phyloP scores from a whole-genome alignment of 2,113 vertebrate genomes.

The Quiscalus mexicanus region DNA sequence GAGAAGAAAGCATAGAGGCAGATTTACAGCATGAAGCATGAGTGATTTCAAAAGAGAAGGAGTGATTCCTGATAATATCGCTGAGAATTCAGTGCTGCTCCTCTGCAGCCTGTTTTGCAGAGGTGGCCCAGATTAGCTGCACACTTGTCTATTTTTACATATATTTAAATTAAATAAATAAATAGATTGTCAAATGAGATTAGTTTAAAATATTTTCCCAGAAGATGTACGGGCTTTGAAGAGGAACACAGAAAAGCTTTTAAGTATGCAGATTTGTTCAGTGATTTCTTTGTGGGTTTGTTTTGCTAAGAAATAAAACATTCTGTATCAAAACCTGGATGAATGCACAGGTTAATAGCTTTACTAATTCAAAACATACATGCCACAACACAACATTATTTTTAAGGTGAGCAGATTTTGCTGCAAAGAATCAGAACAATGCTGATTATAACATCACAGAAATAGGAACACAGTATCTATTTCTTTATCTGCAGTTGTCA shows the following conservation, averaged over 20 bases:
- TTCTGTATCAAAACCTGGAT: not conserved
- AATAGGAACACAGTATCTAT: not conserved
- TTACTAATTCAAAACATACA: not conserved
- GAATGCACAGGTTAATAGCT: constrained; percentile 31
- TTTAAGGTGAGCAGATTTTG: not conserved
- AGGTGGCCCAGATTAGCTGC: constrained; percentile 23
- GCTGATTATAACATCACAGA: not conserved
- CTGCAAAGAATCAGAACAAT: constrained; percentile 2
- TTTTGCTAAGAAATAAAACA: not conserved
- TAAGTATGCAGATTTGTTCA: not conserved
- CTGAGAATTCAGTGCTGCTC: not conserved
- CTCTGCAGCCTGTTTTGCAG: not conserved
- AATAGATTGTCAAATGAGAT: constrained; percentile 10
- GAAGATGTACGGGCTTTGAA: not conserved
- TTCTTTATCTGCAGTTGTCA: not conserved
- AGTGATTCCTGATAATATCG: not conserved
- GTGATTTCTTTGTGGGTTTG: not conserved
- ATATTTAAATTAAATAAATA: constrained; percentile 36
- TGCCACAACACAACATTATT: not conserved
- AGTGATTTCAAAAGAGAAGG: not conserved
- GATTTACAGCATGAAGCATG: not conserved
- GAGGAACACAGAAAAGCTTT: constrained; percentile 1
- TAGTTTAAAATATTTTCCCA: constrained; percentile 29
- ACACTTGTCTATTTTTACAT: not conserved
- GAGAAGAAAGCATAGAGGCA: not conserved